Conservation (phyloP, 1,140 invertebrate species). For the Wasmannia auropunctata region DNA sequence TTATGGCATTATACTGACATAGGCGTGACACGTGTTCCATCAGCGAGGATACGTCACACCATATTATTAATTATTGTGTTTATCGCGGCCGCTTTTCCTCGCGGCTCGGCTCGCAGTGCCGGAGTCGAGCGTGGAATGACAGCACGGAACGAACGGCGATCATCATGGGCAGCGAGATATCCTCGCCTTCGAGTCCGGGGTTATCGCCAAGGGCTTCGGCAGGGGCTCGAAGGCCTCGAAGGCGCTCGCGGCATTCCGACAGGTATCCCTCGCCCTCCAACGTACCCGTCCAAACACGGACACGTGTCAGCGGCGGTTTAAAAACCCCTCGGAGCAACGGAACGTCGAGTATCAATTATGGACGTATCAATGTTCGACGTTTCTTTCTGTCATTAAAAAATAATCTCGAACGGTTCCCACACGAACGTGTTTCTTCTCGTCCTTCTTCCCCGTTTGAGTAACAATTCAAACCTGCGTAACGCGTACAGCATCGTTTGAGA, state of each 20-base stretch:
- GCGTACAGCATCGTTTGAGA: background rate
- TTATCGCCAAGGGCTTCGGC: constrained; percentile 96
- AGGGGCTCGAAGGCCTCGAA: constrained; percentile 96
- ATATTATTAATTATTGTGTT: constrained; percentile 14
- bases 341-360: background rate
- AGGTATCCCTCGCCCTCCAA: constrained; percentile 84
- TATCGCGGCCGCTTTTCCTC: background rate
- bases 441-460: background rate
- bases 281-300: too few species aligned
- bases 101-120: too few species aligned
- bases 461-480: background rate
- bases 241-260: constrained; percentile 97
- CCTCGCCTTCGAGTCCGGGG: constrained; percentile 92
- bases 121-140: background rate
- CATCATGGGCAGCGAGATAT: constrained; percentile 53
- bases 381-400: background rate
- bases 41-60: background rate
- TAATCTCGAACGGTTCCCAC: background rate
- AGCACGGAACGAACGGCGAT: background rate
- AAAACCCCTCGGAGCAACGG: background rate
- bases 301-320: too few species aligned
- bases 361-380: background rate
- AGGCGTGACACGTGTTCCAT: background rate
- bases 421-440: too few species aligned
- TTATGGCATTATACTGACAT: background rate